Percentiles rank a stretch among this genome's conserved stretches.
These are phyloP conservation scores for Hetaerina americana DNA, from an alignment of 1,140 invertebrate species.

Conservation along the genomic window DNA sequence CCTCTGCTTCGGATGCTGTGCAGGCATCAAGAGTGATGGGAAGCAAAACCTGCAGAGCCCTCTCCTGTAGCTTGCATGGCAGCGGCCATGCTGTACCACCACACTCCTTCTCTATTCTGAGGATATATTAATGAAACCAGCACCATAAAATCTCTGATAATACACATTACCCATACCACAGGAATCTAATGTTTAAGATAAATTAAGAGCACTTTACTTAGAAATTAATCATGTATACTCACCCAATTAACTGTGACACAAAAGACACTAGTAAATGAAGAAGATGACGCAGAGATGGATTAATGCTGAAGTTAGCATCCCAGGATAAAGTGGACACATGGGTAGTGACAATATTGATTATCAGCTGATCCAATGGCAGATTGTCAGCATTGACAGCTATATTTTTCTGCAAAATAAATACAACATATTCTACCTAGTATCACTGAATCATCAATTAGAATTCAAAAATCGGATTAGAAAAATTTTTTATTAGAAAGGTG, in stretches of 20 bases:
- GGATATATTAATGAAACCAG: neutral
- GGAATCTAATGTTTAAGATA: neutral
- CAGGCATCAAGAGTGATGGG: constrained; percentile 60
- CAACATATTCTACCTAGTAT: too few relatives aligned
- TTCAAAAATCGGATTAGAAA: too few relatives aligned
- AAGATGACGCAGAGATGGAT: constrained; percentile 52
- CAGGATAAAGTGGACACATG: constrained; percentile 42
- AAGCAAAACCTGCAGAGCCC: constrained; percentile 46
- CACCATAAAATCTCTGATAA: neutral
- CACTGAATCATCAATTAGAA: too few relatives aligned
- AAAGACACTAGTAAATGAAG: constrained; percentile 51
- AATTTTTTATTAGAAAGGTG: too few relatives aligned
- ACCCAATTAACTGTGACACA: constrained; percentile 15
- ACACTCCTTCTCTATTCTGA: neutral
- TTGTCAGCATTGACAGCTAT: neutral
- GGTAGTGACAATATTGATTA: constrained; percentile 34
- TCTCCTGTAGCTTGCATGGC: constrained; percentile 29
- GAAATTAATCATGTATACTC: neutral
- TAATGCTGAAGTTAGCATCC: constrained; percentile 43
- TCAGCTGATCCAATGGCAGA: neutral
- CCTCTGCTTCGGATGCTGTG: constrained; percentile 53
- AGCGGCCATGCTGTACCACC: constrained; percentile 25
- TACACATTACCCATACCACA: too few relatives aligned
- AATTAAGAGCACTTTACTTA: neutral
- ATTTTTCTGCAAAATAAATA: constrained; percentile 36